phyloP scores from a whole-genome alignment of 2,113 vertebrate species.

The Cathartes aura region DNA sequence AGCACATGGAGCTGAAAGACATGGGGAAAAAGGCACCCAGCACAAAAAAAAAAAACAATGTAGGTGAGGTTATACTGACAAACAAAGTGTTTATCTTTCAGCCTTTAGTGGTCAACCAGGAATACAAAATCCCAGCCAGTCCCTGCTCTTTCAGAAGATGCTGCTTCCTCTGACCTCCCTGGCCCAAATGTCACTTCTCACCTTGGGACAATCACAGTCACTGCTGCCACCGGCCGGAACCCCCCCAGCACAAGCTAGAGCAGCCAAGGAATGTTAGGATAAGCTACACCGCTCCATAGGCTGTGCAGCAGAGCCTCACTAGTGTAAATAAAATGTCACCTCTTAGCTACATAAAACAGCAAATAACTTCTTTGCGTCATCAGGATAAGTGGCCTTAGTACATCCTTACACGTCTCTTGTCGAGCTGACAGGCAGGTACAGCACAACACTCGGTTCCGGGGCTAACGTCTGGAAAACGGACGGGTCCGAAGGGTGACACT shows the following conservation, averaged over 20 bases:
- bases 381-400: neutral
- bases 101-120: neutral
- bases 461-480: rapidly evolving
- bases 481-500: rapidly evolving
- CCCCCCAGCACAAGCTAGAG: neutral
- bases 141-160: neutral
- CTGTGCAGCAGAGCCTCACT: neutral
- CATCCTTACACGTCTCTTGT: no score
- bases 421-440: neutral
- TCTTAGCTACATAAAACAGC: neutral
- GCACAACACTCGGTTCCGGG: neutral
- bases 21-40: neutral
- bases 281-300: rapidly evolving
- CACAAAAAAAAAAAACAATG: rapidly evolving
- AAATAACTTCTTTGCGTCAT: neutral
- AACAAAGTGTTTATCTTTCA: rapidly evolving
- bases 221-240: neutral
- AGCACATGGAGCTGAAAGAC: rapidly evolving
- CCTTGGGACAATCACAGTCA: neutral
- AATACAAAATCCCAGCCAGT: neutral
- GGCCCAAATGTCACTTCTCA: neutral
- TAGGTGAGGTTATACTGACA: neutral
- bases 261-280: neutral
- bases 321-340: neutral
- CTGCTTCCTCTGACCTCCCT: rapidly evolving